Evolutionary conservation across 92 coral and sea anemone genomes (phyloP).

Genomic region (Plumapathes pennacea): DNA sequence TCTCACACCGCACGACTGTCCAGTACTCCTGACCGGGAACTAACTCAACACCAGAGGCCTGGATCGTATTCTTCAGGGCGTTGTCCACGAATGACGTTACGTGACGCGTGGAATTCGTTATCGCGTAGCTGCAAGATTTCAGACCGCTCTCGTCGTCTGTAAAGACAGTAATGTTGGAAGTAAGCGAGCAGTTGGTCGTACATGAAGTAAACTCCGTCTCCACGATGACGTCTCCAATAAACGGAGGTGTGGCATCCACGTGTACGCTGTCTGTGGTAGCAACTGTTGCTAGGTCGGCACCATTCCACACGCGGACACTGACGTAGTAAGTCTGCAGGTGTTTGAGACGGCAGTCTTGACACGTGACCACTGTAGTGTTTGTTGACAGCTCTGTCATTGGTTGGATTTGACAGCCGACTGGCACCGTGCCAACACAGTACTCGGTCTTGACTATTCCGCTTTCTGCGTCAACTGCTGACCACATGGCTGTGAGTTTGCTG

Average conservation of each 20-base stretch:
- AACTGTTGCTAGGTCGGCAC: conserved; percentile 67
- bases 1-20: conserved; percentile 61
- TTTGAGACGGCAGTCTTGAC: conserved; percentile 63
- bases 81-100: conserved; percentile 29
- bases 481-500: conserved; percentile 46
- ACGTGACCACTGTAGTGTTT: conserved; percentile 52
- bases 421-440: conserved; percentile 82
- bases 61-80: conserved; percentile 14
- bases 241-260: conserved; percentile 75
- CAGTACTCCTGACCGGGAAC: conserved; percentile 66
- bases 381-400: conserved; percentile 52
- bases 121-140: conserved; percentile 52
- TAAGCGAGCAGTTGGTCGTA: conserved; percentile 50
- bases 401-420: conserved; percentile 72
- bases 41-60: conserved; percentile 45
- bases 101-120: conserved; percentile 34
- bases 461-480: conserved; percentile 79
- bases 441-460: conserved; percentile 67
- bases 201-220: conserved; percentile 49
- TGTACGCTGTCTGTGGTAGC: conserved; percentile 52
- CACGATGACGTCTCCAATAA: conserved; percentile 42
- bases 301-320: conserved; percentile 79
- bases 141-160: conserved; percentile 80
- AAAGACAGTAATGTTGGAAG: conserved; percentile 56
- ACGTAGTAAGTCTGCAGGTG: conserved; percentile 68